These are phyloP conservation scores for Amia ocellicauda DNA, from an alignment of 2,113 vertebrate species.

Conservation along the genomic window DNA sequence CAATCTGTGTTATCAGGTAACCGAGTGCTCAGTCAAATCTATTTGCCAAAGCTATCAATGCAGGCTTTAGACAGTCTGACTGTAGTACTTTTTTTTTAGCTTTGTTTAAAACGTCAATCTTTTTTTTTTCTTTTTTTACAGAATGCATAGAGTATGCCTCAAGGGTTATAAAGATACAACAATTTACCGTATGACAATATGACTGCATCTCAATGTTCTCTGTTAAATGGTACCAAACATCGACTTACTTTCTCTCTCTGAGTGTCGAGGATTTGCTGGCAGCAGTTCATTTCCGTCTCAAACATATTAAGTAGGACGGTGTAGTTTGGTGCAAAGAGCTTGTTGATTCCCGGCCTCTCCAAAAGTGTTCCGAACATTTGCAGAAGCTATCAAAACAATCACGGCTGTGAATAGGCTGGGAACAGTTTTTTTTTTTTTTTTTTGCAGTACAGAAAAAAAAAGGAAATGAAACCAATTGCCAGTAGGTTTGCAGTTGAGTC, in stretches of 20 bases:
- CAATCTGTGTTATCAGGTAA: no score
- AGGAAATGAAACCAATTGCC: background rate
- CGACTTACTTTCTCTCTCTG: constrained; percentile 57
- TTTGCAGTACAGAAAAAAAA: background rate
- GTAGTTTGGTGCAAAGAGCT: constrained; percentile 59
- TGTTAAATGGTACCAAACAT: background rate
- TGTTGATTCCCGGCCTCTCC: constrained; percentile 56
- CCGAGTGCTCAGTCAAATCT: no score
- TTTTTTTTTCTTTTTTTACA: no score
- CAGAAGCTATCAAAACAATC: constrained; percentile 45
- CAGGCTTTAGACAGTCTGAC: no score
- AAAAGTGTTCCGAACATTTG: constrained; percentile 63
- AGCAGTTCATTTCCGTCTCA: constrained; percentile 62
- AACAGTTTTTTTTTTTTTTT: no score
- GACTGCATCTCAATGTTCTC: background rate
- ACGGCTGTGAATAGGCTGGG: background rate
- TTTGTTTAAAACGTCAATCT: no score
- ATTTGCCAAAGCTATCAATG: no score
- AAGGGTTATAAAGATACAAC: background rate
- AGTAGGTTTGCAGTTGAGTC: background rate
- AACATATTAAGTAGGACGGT: constrained; percentile 59
- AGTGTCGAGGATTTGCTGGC: constrained; percentile 59
- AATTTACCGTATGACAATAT: background rate
- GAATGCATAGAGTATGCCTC: background rate
- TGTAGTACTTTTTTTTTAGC: no score